Evolutionary conservation across 1,140 invertebrate genomes (phyloP).

Genomic region (Cherax quadricarinatus): DNA sequence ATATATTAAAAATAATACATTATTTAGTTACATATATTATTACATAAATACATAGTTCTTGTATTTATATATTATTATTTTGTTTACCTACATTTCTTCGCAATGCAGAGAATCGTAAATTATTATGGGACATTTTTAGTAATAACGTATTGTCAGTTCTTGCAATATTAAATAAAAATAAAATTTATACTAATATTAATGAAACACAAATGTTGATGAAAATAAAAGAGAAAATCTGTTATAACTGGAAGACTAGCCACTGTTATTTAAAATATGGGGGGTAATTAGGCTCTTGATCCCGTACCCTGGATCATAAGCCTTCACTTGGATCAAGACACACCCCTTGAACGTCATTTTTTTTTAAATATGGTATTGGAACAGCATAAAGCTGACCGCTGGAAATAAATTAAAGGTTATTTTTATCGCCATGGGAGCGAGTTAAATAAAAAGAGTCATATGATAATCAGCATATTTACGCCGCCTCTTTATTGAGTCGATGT

Average conservation of each 20-base stretch:
- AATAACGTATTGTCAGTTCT: too few relatives aligned
- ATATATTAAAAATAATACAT: neutral
- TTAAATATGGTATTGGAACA: conserved; percentile 32
- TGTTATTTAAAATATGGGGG: too few relatives aligned
- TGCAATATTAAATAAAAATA: too few relatives aligned
- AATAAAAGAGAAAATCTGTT: too few relatives aligned
- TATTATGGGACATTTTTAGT: too few relatives aligned
- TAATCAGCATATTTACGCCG: conserved; percentile 30
- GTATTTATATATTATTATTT: conserved; percentile 10
- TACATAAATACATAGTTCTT: neutral
- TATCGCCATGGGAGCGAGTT: conserved; percentile 5
- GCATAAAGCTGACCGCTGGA: conserved; percentile 41
- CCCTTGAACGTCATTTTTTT: neutral
- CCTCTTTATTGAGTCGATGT: conserved; percentile 4
- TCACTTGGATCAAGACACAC: too few relatives aligned
- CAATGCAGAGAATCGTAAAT: too few relatives aligned
- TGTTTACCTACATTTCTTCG: neutral
- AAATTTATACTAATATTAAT: neutral
- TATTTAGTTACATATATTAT: conserved; percentile 11
- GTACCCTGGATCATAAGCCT: too few relatives aligned
- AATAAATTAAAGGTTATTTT: conserved; percentile 36
- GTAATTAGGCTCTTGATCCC: too few relatives aligned
- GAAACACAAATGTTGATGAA: too few relatives aligned
- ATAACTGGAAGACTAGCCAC: too few relatives aligned
- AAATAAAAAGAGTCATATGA: conserved; percentile 33